A percentile compares a stretch with the other conserved stretches of the same genome.
Conservation (phyloP, 2,113 vertebrate species). For the Ailuropoda melanoleuca region DNA sequence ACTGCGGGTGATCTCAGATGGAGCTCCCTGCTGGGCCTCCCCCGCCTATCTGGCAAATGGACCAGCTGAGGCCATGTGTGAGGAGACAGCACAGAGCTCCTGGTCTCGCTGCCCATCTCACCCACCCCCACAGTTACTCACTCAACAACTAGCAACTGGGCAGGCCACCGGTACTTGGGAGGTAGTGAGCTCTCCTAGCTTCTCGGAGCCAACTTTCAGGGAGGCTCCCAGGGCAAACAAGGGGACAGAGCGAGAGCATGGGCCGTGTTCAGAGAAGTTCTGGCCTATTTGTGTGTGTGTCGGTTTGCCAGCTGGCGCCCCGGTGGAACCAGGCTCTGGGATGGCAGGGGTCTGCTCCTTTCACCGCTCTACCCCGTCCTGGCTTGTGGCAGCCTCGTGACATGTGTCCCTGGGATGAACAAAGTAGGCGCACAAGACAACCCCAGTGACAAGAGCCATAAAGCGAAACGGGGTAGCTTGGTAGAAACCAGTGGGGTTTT, state of each 20-base stretch:
- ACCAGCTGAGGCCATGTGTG: background rate
- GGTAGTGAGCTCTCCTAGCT: rapidly evolving
- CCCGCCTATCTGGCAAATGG: background rate
- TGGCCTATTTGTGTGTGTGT: rapidly evolving
- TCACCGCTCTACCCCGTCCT: rapidly evolving
- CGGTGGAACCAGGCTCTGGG: background rate
- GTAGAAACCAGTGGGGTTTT: background rate
- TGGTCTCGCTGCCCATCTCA: background rate
- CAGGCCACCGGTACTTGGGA: background rate
- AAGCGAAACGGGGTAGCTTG: background rate
- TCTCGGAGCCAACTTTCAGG: rapidly evolving
- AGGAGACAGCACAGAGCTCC: background rate
- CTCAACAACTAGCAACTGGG: background rate
- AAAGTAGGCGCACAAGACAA: background rate
- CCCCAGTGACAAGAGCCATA: background rate
- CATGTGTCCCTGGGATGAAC: background rate
- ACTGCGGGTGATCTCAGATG: background rate
- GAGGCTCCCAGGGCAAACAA: background rate
- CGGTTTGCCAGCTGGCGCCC: background rate
- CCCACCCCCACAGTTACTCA: background rate
- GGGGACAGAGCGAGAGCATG: background rate
- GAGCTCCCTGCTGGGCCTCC: background rate
- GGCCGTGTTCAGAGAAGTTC: rapidly evolving
- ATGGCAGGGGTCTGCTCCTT: background rate
- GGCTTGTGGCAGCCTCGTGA: background rate